Conservation (phyloP, 2,113 vertebrate genomes). For the Rissa tridactyla region DNA sequence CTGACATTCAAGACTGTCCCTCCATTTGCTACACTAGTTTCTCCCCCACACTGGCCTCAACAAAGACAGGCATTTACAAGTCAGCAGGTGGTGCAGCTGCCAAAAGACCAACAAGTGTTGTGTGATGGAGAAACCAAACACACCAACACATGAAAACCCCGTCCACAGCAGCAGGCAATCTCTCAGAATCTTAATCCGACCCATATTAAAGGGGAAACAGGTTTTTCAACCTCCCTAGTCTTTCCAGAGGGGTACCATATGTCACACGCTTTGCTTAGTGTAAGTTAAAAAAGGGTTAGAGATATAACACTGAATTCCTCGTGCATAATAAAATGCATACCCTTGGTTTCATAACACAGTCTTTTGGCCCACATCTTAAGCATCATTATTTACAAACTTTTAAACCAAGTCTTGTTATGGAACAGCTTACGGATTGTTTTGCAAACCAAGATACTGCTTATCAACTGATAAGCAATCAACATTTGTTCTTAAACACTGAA, state of each 20-base stretch:
- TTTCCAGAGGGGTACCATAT: not conserved
- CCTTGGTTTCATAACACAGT: not conserved
- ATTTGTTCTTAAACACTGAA: not conserved
- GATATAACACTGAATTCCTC: not conserved
- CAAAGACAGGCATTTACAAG: not conserved
- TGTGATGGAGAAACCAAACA: not conserved
- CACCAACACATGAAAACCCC: rapidly evolving
- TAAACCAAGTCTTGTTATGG: not conserved
- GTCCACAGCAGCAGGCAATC: not conserved
- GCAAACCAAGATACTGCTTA: not conserved
- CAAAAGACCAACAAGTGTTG: not conserved
- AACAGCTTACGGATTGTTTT: not conserved
- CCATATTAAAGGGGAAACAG: not conserved
- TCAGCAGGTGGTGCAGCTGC: not conserved
- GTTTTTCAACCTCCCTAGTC: not conserved
- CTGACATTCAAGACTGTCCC: not conserved
- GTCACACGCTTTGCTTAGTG: not conserved
- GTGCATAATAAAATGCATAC: not conserved
- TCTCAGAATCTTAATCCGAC: not conserved
- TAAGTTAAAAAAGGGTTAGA: not conserved
- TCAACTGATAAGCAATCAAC: not conserved
- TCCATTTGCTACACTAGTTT: not conserved
- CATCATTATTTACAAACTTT: not conserved
- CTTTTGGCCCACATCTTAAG: not conserved
- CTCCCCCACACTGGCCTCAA: not conserved